A percentile compares a stretch with the other conserved stretches of the same genome.
phyloP scores from a whole-genome alignment of 2,113 vertebrate species.

The Barnardius zonarius region DNA sequence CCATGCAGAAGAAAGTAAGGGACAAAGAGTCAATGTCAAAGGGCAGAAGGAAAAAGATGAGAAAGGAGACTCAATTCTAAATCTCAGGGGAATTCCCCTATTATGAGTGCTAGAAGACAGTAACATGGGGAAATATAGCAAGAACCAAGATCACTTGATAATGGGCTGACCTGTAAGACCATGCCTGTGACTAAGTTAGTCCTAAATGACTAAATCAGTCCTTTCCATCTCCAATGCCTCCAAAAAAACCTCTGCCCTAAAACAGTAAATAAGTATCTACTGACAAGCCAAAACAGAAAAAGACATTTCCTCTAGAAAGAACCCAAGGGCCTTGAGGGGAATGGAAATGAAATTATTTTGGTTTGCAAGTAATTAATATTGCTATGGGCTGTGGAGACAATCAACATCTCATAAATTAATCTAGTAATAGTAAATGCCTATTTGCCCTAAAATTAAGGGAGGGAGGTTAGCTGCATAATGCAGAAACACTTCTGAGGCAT shows the following conservation, averaged over 20 bases:
- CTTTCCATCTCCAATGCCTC: neutral
- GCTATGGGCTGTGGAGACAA: neutral
- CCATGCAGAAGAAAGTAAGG: neutral
- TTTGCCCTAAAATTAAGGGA: neutral
- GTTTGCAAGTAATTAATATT: neutral
- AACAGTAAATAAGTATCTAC: neutral
- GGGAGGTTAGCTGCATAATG: neutral
- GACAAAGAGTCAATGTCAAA: neutral
- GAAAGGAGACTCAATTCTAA: neutral
- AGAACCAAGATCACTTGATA: neutral
- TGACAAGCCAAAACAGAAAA: neutral
- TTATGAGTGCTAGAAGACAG: neutral
- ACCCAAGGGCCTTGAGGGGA: neutral
- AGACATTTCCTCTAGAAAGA: neutral
- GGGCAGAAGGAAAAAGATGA: neutral
- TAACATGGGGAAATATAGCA: neutral
- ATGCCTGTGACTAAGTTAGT: slow-evolving; percentile 13
- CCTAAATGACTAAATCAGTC: slow-evolving; percentile 37
- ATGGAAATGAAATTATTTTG: neutral
- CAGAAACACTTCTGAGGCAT: neutral
- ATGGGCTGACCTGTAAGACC: neutral
- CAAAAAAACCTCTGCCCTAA: neutral
- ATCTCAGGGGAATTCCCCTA: neutral
- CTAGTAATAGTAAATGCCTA: neutral
- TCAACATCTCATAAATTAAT: neutral